Conservation (phyloP, 2,113 vertebrate genomes). For the Orthonyx spaldingii region DNA sequence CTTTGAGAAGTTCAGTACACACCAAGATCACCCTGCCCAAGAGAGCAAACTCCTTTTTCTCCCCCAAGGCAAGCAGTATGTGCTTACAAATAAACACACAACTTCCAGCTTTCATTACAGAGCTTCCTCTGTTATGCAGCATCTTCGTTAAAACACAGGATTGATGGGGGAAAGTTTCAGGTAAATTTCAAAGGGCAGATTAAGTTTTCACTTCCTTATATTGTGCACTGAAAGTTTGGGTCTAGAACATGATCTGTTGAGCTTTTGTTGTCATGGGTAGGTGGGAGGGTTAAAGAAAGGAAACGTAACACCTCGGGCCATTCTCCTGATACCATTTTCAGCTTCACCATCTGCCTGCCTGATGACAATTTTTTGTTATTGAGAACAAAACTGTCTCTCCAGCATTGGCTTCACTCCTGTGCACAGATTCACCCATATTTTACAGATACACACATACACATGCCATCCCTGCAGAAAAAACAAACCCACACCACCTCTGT, state of each 20-base stretch:
- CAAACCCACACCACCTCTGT: background rate
- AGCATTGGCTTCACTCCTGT: background rate
- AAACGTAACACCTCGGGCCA: rapidly evolving
- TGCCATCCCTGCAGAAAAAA: background rate
- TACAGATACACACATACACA: rapidly evolving
- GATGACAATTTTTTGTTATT: background rate
- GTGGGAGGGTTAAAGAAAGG: background rate
- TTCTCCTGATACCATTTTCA: background rate
- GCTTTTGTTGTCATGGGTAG: background rate
- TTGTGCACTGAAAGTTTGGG: background rate
- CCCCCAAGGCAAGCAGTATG: background rate
- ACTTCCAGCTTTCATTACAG: background rate
- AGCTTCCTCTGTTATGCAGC: background rate
- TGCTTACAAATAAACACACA: background rate
- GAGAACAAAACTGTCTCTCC: background rate
- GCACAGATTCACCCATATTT: background rate
- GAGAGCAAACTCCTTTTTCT: background rate
- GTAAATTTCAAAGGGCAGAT: background rate
- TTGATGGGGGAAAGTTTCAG: background rate
- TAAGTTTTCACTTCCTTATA: background rate
- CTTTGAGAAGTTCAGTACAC: background rate
- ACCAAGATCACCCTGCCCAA: background rate
- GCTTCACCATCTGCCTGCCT: background rate
- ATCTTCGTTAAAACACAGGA: background rate
- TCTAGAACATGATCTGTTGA: background rate